Percentiles rank a stretch among this genome's conserved stretches.
Conservation (phyloP, 64 coral and sea anemone species). For the Exaiptasia diaphana region DNA sequence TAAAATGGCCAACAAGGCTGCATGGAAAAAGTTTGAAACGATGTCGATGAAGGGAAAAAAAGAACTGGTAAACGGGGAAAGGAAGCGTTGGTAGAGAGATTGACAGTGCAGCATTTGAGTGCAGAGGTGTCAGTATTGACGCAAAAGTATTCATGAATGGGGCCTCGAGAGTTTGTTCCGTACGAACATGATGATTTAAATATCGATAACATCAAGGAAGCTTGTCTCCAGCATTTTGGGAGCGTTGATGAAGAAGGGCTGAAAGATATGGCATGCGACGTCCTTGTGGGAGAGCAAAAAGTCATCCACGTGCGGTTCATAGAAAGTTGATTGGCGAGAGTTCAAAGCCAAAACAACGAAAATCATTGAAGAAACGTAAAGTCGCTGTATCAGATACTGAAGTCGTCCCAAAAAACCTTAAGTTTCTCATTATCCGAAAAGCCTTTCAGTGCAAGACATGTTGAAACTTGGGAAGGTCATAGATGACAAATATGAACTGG, state of each 20-base stretch:
- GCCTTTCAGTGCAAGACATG: conserved; percentile 55
- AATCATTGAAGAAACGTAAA: not conserved
- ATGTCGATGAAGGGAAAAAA: not conserved
- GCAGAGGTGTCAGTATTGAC: conserved; percentile 18
- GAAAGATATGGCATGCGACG: conserved; percentile 10
- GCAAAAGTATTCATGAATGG: conserved; percentile 56
- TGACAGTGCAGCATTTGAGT: conserved; percentile 44
- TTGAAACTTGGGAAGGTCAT: conserved; percentile 48
- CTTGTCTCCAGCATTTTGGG: conserved; percentile 43
- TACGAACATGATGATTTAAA: conserved; percentile 42
- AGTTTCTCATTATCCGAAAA: conserved; percentile 13
- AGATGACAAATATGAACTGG: not conserved
- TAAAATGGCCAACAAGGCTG: not conserved
- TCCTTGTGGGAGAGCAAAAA: not conserved
- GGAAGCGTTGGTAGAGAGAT: too few relatives aligned
- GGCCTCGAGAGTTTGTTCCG: conserved; percentile 54
- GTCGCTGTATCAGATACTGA: not conserved
- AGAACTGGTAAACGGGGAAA: not conserved
- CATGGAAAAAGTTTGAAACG: not conserved
- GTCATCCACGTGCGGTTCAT: conserved; percentile 12
- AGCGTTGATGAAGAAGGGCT: not conserved
- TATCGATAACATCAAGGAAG: conserved; percentile 51
- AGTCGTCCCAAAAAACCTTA: not conserved
- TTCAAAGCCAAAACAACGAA: not conserved
- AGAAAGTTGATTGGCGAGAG: not conserved